phyloP scores from a whole-genome alignment of 1,140 invertebrate species.

The Gryllus bimaculatus region DNA sequence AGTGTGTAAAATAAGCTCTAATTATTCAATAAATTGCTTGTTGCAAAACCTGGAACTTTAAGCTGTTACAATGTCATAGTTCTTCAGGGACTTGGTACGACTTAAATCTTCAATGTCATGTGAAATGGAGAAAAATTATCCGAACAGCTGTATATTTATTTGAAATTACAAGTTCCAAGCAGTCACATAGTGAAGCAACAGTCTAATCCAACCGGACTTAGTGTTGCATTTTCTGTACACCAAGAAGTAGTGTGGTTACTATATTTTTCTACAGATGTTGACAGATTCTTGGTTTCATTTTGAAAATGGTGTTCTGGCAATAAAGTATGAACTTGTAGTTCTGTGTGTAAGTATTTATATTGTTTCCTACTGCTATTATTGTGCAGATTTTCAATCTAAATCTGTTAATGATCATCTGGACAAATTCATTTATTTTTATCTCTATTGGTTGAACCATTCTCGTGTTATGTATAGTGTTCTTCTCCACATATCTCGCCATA shows the following conservation, averaged over 20 bases:
- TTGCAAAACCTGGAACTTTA: not conserved
- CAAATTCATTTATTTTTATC: not conserved
- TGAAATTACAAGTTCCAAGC: too few species aligned
- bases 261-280: not conserved
- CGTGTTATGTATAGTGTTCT: not conserved
- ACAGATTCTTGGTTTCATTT: not conserved
- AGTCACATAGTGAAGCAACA: not conserved
- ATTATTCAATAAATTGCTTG: not conserved
- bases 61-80: not conserved
- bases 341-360: not conserved
- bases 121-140: not conserved
- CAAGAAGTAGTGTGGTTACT: not conserved
- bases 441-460: not conserved
- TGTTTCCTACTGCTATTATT: not conserved
- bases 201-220: not conserved
- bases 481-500: not conserved
- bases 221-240: not conserved
- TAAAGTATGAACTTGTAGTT: not conserved
- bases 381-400: not conserved
- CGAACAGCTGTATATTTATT: too few species aligned
- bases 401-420: not conserved
- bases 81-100: not conserved
- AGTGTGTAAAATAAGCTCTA: not conserved
- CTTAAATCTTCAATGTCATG: not conserved
- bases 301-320: not conserved